phyloP scores from a whole-genome alignment of 2,113 vertebrate species.

The Leptobrachium leishanense region DNA sequence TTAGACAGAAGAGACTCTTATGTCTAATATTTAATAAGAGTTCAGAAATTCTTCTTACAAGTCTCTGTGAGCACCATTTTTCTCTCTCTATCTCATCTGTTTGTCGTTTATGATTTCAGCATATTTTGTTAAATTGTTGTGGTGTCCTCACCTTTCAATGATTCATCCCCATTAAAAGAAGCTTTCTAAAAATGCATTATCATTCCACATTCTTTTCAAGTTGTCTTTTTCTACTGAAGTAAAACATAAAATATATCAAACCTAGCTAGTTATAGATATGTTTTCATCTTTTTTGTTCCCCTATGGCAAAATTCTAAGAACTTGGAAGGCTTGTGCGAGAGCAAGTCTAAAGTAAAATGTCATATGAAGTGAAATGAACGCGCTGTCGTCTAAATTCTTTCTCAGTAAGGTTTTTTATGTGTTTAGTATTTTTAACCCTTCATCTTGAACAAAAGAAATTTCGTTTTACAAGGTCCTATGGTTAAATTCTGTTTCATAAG shows the following conservation, averaged over 20 bases:
- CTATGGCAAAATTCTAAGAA: not conserved
- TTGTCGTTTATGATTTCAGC: too few species aligned
- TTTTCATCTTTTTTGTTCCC: not conserved
- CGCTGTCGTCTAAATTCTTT: not conserved
- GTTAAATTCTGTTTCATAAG: not conserved
- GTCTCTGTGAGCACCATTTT: too few species aligned
- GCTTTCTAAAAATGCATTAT: not conserved
- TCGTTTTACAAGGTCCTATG: not conserved
- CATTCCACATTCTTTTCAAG: not conserved
- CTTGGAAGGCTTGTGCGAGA: not conserved
- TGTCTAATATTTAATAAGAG: too few species aligned
- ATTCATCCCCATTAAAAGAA: too few species aligned
- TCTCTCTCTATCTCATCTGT: too few species aligned
- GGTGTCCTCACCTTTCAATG: too few species aligned
- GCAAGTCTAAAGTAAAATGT: not conserved
- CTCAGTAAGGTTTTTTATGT: not conserved
- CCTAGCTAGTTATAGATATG: not conserved
- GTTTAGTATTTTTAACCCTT: not conserved
- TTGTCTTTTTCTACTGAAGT: not conserved
- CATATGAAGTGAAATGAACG: not conserved
- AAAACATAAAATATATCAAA: not conserved
- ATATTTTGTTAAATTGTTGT: too few species aligned
- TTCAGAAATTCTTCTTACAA: too few species aligned
- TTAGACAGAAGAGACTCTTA: too few species aligned
- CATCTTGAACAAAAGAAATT: not conserved